Evolutionary conservation across 2,888 invertebrate genomes (phyloP), one percentile per base, ranked within the genome.

Genomic region (Chromoteleia sp.): DNA sequence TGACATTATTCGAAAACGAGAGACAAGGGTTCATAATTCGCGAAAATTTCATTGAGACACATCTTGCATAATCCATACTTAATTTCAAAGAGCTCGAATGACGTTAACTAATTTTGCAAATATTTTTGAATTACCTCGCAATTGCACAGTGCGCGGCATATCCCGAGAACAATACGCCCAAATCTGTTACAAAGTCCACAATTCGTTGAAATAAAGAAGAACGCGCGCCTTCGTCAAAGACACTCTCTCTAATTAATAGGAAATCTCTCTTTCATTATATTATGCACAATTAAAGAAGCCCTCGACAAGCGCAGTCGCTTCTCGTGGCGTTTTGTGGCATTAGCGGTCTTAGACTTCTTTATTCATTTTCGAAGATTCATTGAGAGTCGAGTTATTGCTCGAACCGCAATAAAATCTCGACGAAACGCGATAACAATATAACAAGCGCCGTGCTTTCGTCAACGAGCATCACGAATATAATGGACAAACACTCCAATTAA

Each of bases 401-500:
- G 17, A 48, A 56, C n/a, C 39, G 39, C 41, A 68, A 61, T 68
- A 43, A 70, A 77, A 70, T 70, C 58, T 21, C 39, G 17, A 59
- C 36, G 30, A 59, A 59, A 76, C 33, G 21, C 30, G 59, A 43
- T n/a, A n/a, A n/a, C n/a, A n/a, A 50, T 59, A 41, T 76, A 76
- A 76, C 67, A 59, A 67, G 59, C 67, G 10, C 8, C 17, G 67
- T 14, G 30, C 50, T 59, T 50, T 41, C 15, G 12, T 14, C 63
- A 48, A 41, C 59, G 43, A 67, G 41, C 21, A 21, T 25, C 75
- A 67, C 41, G 48, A 21, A 59, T 56, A 76, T 67, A 67, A 76
- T 67, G 75, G 67, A 76, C 75, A 59, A 76, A 58, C 59, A 50
- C 52, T 75, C 75, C 75, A 76, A 76, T 76, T 76, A 76, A 67